Evolutionary conservation across 1,140 invertebrate species (phyloP).

Genomic region (Rhysida immarginata): DNA sequence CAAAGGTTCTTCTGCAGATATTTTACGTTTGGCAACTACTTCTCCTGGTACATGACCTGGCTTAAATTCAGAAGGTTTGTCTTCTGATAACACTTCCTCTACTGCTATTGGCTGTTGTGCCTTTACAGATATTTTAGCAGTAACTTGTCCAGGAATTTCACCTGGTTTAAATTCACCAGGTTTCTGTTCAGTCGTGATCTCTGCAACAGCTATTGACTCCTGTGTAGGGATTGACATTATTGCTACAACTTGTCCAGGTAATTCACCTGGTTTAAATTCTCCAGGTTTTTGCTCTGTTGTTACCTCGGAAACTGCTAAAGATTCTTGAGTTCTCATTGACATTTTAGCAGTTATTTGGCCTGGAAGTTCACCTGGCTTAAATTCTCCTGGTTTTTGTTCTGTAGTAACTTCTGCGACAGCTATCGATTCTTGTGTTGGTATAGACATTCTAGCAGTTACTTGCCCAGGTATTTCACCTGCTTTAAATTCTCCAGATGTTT

Average conservation of each 20-base stretch:
- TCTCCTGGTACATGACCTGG: not conserved
- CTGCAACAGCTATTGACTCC: slow-evolving; percentile 60
- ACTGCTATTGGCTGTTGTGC: not conserved
- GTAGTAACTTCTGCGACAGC: slow-evolving; percentile 14
- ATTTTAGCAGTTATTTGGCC: slow-evolving; percentile 16
- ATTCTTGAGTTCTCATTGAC: slow-evolving; percentile 19
- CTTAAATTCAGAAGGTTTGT: not conserved
- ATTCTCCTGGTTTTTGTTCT: slow-evolving; percentile 17
- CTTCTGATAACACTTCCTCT: not conserved
- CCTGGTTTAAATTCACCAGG: slow-evolving; percentile 53
- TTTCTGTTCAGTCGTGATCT: slow-evolving; percentile 59
- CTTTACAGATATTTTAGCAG: not conserved
- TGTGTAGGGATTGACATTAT: slow-evolving; percentile 69
- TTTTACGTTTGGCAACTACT: not conserved
- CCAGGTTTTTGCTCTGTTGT: slow-evolving; percentile 37
- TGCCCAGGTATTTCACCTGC: slow-evolving; percentile 14
- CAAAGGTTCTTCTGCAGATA: not conserved
- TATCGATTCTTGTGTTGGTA: slow-evolving; percentile 12
- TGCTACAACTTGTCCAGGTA: slow-evolving; percentile 58
- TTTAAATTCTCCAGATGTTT: slow-evolving; percentile 13
- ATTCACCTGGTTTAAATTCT: slow-evolving; percentile 54
- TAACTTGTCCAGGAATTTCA: not conserved
- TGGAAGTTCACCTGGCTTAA: slow-evolving; percentile 17
- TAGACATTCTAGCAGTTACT: slow-evolving; percentile 11
- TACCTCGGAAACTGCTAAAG: slow-evolving; percentile 15